phyloP scores from a whole-genome alignment of 2,888 invertebrate genomes.

The Chymomyza caudatula region DNA sequence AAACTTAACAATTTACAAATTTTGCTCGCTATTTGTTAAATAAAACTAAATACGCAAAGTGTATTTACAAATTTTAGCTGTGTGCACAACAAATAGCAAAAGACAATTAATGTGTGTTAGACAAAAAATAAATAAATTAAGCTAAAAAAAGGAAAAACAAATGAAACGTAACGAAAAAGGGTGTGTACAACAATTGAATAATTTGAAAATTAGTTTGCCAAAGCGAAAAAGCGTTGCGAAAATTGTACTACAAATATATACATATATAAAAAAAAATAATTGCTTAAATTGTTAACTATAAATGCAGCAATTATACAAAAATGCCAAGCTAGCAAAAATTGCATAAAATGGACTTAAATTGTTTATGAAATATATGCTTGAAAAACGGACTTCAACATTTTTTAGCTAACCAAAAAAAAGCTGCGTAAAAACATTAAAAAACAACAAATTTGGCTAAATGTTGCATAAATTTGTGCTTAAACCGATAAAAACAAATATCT shows the following conservation, averaged over 20 bases:
- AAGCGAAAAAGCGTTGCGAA: background rate
- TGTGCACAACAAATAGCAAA: background rate
- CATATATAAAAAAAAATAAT: background rate
- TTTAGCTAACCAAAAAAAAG: background rate
- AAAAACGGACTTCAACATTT: too few relatives aligned
- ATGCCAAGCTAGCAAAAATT: too few relatives aligned
- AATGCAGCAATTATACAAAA: too few relatives aligned
- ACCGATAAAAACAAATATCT: background rate
- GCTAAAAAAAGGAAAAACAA: background rate
- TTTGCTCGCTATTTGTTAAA: background rate
- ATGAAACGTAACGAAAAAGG: slow-evolving; percentile 4
- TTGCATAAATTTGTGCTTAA: slow-evolving; percentile 24
- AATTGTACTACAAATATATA: background rate
- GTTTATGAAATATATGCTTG: too few relatives aligned
- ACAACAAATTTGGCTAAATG: slow-evolving; percentile 1
- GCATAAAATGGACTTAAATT: background rate
- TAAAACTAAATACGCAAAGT: background rate
- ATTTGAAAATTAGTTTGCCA: background rate
- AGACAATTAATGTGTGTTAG: background rate
- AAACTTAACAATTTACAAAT: too few relatives aligned
- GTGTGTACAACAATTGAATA: background rate
- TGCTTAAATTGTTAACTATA: background rate
- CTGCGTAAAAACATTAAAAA: background rate
- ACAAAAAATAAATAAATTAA: background rate
- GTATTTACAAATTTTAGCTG: background rate